Percentiles rank a stretch among this genome's conserved stretches.
Conservation (phyloP, 2,113 vertebrate genomes). For the Empidonax alnorum region DNA sequence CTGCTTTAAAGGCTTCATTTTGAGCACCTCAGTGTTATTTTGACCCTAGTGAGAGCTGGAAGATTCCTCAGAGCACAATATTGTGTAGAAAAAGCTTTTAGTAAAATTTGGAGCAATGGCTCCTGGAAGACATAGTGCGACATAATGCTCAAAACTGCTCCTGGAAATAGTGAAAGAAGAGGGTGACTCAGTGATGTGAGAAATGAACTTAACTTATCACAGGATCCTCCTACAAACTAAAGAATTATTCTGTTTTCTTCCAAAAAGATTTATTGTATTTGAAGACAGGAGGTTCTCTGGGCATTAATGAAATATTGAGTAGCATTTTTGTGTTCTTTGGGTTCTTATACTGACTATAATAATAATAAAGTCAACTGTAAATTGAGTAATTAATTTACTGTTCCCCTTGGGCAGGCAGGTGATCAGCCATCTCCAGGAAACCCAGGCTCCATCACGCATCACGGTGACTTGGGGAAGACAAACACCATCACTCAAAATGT, state of each 20-base stretch:
- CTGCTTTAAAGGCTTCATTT: background rate
- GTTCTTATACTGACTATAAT: background rate
- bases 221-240: background rate
- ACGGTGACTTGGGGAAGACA: background rate
- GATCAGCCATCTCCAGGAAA: background rate
- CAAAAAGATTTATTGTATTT: background rate
- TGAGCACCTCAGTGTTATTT: background rate
- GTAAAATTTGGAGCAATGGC: background rate
- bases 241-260: background rate
- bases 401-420: background rate
- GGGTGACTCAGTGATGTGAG: background rate
- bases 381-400: background rate
- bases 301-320: conserved; percentile 27
- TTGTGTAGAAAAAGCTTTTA: background rate
- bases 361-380: background rate
- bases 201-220: background rate
- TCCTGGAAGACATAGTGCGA: background rate
- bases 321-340: background rate
- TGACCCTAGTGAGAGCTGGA: background rate
- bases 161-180: background rate
- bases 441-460: accelerated
- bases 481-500: background rate
- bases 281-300: background rate
- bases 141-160: background rate
- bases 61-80: background rate